These are phyloP conservation scores for Hermaeophaga mercurialis DNA, from an alignment of 2,888 invertebrate genomes.

Conservation along the genomic window DNA sequence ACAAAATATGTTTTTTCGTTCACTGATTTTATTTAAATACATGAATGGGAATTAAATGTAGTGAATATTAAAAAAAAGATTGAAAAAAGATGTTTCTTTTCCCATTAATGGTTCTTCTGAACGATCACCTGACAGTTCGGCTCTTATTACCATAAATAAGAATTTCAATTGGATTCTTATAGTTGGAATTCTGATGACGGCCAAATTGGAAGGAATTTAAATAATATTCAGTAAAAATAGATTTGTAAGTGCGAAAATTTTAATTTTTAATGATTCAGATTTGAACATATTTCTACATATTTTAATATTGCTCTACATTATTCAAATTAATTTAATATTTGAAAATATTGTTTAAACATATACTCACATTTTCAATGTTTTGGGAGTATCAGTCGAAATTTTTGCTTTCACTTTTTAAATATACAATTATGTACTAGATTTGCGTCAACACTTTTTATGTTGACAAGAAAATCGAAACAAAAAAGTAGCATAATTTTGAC, in stretches of 20 bases:
- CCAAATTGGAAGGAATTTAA: constrained; percentile 12
- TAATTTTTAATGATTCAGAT: no score
- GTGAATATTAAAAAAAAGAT: constrained; percentile 8
- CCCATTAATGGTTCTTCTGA: constrained; percentile 4
- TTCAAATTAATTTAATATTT: no score
- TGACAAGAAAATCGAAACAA: no score
- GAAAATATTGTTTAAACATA: no score
- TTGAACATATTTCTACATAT: neutral
- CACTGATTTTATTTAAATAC: neutral
- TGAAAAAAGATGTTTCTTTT: neutral
- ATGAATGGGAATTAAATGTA: constrained; percentile 1
- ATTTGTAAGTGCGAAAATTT: constrained; percentile 7
- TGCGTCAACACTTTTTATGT: no score
- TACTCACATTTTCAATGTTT: no score
- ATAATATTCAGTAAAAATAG: constrained; percentile 8
- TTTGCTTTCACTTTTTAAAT: no score
- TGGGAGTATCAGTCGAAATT: no score
- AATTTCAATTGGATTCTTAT: constrained; percentile 12
- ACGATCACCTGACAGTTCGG: constrained; percentile 13
- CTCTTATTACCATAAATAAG: constrained; percentile 15
- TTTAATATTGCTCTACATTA: no score
- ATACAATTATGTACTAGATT: no score
- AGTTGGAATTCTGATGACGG: constrained; percentile 12
- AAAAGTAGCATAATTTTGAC: no score
- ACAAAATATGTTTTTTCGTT: no score